phyloP scores from a whole-genome alignment of 2,888 invertebrate species.

The Drosophila merina region DNA sequence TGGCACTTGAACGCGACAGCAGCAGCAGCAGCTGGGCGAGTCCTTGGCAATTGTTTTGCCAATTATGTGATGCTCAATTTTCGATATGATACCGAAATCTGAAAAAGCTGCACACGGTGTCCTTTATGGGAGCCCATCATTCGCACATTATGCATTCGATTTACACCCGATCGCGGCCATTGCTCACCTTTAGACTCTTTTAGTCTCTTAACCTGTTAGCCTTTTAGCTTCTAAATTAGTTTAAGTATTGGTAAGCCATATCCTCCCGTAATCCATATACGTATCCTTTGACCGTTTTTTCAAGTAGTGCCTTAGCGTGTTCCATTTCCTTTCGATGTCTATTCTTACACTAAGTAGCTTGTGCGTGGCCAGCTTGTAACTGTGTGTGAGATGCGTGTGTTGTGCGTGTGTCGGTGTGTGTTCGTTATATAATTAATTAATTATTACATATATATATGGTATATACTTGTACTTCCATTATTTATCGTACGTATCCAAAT shows the following conservation, averaged over 20 bases:
- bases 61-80: slow-evolving; percentile 76
- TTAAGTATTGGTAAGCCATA: slow-evolving; percentile 38
- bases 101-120: not conserved
- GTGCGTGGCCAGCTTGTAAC: slow-evolving; percentile 59
- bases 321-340: slow-evolving; percentile 70
- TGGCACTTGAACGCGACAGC: slow-evolving; percentile 79
- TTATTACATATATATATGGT: slow-evolving; percentile 3
- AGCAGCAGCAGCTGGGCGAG: slow-evolving; percentile 22
- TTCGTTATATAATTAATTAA: slow-evolving; percentile 38
- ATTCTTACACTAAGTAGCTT: slow-evolving; percentile 59
- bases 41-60: slow-evolving; percentile 67
- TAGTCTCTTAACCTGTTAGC: no score
- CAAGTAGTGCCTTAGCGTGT: slow-evolving; percentile 74
- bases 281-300: slow-evolving; percentile 47
- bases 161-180: slow-evolving; percentile 7
- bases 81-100: slow-evolving; percentile 64
- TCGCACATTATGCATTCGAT: slow-evolving; percentile 23
- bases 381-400: slow-evolving; percentile 38
- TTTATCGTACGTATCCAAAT: slow-evolving; percentile 46
- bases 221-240: slow-evolving; percentile 12
- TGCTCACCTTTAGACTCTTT: not conserved
- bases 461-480: slow-evolving; percentile 27
- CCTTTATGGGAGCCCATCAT: not conserved
- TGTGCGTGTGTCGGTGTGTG: slow-evolving; percentile 45
- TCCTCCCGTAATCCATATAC: slow-evolving; percentile 26